Base-by-base conservation (phyloP, 2,113 vertebrate species). In the Delphinus delphis region DNA sequence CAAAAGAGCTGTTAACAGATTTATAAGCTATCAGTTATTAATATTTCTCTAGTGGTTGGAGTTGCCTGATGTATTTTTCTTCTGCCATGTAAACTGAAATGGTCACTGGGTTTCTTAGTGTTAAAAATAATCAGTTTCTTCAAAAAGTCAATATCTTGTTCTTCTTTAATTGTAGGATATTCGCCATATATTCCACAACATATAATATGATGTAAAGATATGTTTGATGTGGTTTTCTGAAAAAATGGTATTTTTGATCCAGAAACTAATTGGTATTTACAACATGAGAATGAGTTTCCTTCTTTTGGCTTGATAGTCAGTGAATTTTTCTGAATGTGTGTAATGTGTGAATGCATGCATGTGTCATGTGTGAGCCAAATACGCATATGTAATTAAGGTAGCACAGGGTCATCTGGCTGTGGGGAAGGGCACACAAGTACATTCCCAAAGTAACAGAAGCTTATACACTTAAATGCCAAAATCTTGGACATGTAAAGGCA, bases 21-120 rank as follows among this genome's bases (percentile, higher is more conserved):
- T 98, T 97, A 91, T 93, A 97, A 95, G 26, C 62, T 95, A 96
- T 84, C 97, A 93, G 97, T 98, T 97, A 97, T 98, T 97, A 93
- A 97, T 95, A 87, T 98, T 97, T 97, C n/a, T 97, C 65, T 96
- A 96, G 83, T 83, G n/a, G 44, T 65, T 53, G 70, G 1, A 0
- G 8, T 77, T 96, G 2, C 9, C 92, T 95, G 8, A 31, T 86
- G 0, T 36, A 58, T 88, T 97, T 98, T 81, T 96, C 60, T 15
- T 63, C 60, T 95, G 81, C 15, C 70, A 20, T 73, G n/a, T 89
- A 93, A 97, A 95, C 23, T 97, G 96, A 97, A 94, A 89, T 68
- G 28, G 14, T 68, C 60, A 36, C 12, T 25, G 36, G 50, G 25
- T 73, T 60, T 82, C 33, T n/a, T 44, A 94, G 1, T 93, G 20